Evolutionary conservation across 2,888 invertebrate species (phyloP), one percentile per base, ranked within the genome.

Genomic region (Lasioglossum oenotherae): DNA sequence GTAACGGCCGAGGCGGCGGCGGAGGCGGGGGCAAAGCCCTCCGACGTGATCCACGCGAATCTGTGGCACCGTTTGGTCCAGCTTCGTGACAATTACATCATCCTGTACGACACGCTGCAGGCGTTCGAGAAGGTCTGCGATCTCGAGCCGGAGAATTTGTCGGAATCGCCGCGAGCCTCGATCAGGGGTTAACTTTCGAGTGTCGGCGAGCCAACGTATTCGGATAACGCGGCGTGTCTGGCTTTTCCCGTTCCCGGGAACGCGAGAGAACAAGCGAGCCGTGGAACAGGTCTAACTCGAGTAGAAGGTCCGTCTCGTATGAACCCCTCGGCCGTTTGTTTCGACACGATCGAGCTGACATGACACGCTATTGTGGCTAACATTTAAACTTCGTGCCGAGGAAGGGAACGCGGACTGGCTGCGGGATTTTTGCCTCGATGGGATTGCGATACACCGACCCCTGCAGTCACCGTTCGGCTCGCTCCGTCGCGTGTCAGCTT

Each of bases 21-120:
- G 1, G 80, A 84, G 75, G 44, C 78, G 6, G 88, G 87, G 16
- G 8, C 85, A 6, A 87, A 89, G 75, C 76, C 90, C 23, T 91
- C 88, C 81, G 93, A 93, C 75, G 83, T 91, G 86, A 88, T 90
- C 14, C 92, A 91, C 76, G 85, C 91, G 10, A 93, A 93, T 87
- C 83, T 94, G 31, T 94, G 94, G 94, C 93, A 93, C 77, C 92
- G 93, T 12, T 82, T 94, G 85, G 92, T 93, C 53, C 93, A 94
- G 78, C 92, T 94, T 1, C 93, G 94, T 14, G 92, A 94, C 87
- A 93, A 94, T 80, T 94, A 94, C 83, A 91, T 93, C 49, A 93
- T 93, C 69, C 88, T 94, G 5, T 94, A 94, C 87, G 92, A 94
- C 74, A 92, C 90, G 12, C 87, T 94, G 71, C 88, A 90, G 81